These are phyloP conservation scores for Drosophila biarmipes DNA, from an alignment of 1,140 invertebrate species.

Conservation along the genomic window DNA sequence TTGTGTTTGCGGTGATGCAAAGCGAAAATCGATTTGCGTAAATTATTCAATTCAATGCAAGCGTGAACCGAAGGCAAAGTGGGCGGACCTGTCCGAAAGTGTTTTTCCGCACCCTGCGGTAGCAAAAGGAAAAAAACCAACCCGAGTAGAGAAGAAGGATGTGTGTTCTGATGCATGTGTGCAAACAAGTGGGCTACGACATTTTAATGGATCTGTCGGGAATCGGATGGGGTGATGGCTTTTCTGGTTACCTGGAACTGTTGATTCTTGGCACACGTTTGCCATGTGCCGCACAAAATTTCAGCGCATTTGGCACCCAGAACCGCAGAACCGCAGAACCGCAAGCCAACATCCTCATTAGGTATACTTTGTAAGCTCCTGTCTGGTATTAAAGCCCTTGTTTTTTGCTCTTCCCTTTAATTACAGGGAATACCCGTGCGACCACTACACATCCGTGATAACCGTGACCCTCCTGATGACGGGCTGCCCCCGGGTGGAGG, in stretches of 20 bases:
- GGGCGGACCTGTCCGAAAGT: constrained; percentile 10
- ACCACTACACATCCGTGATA: constrained; percentile 98
- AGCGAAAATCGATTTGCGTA: constrained; percentile 62
- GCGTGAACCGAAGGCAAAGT: constrained; percentile 8
- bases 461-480: constrained; percentile 98
- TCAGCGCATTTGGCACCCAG: background rate
- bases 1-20: constrained; percentile 28
- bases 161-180: constrained; percentile 5
- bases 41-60: constrained; percentile 40
- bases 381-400: constrained; percentile 9
- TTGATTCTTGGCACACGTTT: constrained; percentile 25
- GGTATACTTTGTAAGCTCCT: constrained; percentile 23
- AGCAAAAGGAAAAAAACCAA: too few relatives aligned
- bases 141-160: background rate
- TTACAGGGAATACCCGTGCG: constrained; percentile 98
- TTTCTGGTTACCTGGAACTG: constrained; percentile 22
- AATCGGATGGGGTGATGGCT: constrained; percentile 6
- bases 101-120: constrained; percentile 3
- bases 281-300: constrained; percentile 3
- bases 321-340: constrained; percentile 25
- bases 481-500: constrained; percentile 94
- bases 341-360: constrained; percentile 44
- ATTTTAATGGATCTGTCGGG: constrained; percentile 37
- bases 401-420: constrained; percentile 18
- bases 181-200: constrained; percentile 37